Evolutionary conservation across 2,113 vertebrate species (phyloP).

Genomic region (Lamprologus sp.): DNA sequence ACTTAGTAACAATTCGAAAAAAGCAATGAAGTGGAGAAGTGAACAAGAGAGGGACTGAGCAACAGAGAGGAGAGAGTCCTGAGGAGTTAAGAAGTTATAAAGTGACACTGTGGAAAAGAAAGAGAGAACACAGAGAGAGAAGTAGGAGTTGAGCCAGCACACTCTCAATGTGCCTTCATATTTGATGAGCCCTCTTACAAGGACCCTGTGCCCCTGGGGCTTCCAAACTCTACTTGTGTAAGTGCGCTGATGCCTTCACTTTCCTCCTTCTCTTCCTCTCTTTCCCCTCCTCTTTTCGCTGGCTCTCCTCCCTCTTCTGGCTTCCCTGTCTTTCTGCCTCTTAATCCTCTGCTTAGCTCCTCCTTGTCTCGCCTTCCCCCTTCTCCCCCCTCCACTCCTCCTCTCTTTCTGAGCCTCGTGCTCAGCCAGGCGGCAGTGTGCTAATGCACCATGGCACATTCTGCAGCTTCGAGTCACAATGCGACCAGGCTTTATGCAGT

Average conservation of each 20-base stretch:
- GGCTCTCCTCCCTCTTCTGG: background rate
- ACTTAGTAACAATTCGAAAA: background rate
- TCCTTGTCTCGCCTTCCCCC: background rate
- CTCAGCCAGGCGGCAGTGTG: conserved; percentile 54
- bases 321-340: background rate
- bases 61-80: background rate
- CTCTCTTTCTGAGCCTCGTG: conserved; percentile 18
- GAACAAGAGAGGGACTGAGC: background rate
- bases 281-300: background rate
- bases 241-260: conserved; percentile 64
- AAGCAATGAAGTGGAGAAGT: background rate
- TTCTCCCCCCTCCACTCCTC: background rate
- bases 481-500: conserved; percentile 55
- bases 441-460: conserved; percentile 76
- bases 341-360: background rate
- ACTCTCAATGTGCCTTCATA: conserved; percentile 45
- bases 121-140: background rate
- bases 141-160: background rate
- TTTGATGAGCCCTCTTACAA: conserved; percentile 63
- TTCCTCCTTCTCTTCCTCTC: background rate
- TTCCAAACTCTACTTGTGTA: conserved; percentile 56
- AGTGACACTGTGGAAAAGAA: background rate
- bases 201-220: conserved; percentile 39
- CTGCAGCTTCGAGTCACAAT: conserved; percentile 68
- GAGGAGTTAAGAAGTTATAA: background rate